Base-by-base conservation (phyloP, 2,113 vertebrate genomes). In the Vireo altiloquus region DNA sequence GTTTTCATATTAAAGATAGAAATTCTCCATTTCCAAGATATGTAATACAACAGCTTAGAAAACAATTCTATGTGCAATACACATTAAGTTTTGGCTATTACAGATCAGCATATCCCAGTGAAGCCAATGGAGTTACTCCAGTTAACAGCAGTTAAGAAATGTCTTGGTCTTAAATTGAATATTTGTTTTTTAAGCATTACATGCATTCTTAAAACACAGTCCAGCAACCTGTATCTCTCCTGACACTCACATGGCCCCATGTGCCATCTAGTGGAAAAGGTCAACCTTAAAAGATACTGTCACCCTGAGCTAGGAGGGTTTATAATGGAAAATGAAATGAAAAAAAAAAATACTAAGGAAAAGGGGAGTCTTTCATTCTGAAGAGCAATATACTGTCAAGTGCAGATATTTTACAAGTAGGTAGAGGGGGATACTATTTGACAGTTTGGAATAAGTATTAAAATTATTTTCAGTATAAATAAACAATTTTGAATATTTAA, bases 231-330 rank as follows among this genome's bases (percentile, higher is more conserved):
- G 47, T 50, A 30, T 56, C 28, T 77, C 52, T 90, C 56, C 85
- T 92, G 92, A 21, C 59, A 90, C 94, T 92, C 64, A 25, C 31
- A 7, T 92, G 64, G 89, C 89, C 89, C 95, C 86, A 93, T 74
- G 86, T 97, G 94, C 96, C 94, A 96, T 92, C 94, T 96, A 97
- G 96, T 95, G 96, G 95, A 97, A 96, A 96, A 95, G 92, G 94
- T 95, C 92, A 95, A 74, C 35, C 42, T 90, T 83, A 81, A 90
- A 92, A 89, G 42, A 87, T 70, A 40, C 31, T 37, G 54, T 75
- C 90, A 92, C 52, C 64, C 30, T 75, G 54, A 92, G 56, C 35
- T 39, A 86, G 18, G 11, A 77, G 15, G 3, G 23, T 40, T 85
- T 69, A 53, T 6, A 42, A 6, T 12, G 46, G n/a, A 77, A 94